Conservation (phyloP, 2,113 vertebrate species). For the Neodon shergylaensis region DNA sequence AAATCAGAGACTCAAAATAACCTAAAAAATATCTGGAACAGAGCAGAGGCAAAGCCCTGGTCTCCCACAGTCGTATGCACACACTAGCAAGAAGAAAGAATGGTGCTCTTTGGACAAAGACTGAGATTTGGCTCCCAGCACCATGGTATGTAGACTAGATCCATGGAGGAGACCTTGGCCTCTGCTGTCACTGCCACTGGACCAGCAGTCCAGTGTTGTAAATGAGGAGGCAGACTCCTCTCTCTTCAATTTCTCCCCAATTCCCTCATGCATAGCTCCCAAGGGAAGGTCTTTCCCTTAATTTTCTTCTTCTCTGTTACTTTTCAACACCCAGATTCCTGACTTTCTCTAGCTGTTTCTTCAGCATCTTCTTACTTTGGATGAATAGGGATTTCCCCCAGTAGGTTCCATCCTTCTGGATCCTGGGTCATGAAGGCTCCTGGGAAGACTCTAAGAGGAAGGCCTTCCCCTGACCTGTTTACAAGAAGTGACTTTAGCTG, state of each 20-base stretch:
- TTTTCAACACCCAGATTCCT: constrained; percentile 83
- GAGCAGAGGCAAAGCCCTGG: background rate
- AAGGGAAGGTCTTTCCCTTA: constrained; percentile 51
- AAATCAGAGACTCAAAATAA: background rate
- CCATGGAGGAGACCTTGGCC: background rate
- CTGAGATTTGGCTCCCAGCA: no score
- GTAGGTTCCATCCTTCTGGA: constrained; percentile 83
- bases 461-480: background rate
- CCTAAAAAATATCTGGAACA: background rate
- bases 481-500: background rate
- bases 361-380: constrained; percentile 79
- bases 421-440: constrained; percentile 77
- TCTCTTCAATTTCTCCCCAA: background rate
- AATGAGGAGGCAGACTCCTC: background rate
- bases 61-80: background rate
- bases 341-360: constrained; percentile 82
- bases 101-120: background rate
- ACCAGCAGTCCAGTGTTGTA: background rate
- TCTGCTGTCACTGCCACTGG: background rate
- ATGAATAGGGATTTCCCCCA: constrained; percentile 72
- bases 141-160: background rate
- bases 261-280: background rate
- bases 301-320: constrained; percentile 64
- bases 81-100: background rate
- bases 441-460: background rate